These are phyloP conservation scores for Austrolebias charrua DNA, from an alignment of 2,797 vertebrate species.

Conservation along the genomic window DNA sequence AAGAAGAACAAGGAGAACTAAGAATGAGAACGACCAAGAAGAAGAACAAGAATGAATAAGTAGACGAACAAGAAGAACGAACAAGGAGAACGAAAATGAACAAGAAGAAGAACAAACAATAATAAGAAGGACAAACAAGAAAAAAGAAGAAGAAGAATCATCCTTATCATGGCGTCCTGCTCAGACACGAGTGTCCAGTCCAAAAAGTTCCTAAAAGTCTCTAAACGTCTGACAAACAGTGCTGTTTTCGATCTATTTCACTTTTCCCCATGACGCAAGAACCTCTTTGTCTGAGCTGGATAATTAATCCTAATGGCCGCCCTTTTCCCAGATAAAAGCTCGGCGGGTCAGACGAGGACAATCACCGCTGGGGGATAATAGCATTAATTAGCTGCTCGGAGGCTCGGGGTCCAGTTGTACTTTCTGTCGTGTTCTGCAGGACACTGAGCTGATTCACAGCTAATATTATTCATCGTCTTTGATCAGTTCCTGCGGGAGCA, in stretches of 20 bases:
- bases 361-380: constrained; percentile 5
- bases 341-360: constrained; percentile 5
- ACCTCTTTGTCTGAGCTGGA: constrained; percentile 16
- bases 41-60: too few species aligned
- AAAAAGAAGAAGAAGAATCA: too few species aligned
- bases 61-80: too few species aligned
- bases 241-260: not conserved
- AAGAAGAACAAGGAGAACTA: too few species aligned
- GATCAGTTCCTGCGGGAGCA: not conserved
- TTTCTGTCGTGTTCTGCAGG: not conserved
- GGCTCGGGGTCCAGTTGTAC: not conserved
- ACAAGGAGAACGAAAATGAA: too few species aligned
- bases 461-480: not conserved
- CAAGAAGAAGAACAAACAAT: too few species aligned
- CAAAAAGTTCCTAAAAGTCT: not conserved
- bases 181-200: not conserved
- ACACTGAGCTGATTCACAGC: not conserved
- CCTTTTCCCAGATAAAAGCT: not conserved
- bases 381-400: constrained; percentile 4
- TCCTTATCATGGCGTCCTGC: too few species aligned
- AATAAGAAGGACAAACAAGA: too few species aligned
- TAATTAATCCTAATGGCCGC: constrained; percentile 9
- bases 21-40: too few species aligned
- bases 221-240: not conserved
- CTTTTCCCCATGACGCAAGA: not conserved